Base-by-base conservation (phyloP, 2,888 invertebrate genomes). In the Melolontha melolontha region DNA sequence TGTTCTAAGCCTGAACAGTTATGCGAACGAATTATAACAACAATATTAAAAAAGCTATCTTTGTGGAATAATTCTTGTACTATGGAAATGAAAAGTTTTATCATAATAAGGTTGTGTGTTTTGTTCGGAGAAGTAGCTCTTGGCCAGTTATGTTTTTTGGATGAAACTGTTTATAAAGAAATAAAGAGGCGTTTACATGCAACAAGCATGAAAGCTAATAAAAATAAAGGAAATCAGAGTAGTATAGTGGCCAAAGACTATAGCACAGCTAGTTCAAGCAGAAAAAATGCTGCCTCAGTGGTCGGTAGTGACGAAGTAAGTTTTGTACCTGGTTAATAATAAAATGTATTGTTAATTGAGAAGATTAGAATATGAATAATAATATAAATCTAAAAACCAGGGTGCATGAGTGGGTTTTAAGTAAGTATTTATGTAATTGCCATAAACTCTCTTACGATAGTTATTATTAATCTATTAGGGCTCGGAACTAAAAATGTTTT, bases 161-260 rank as follows among this genome's bases (percentile, higher is more conserved):
- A 97, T 77, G 90, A 91, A 29, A 88, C 87, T 72, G 89, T 96
- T 4, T 94, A 95, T 75, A 92, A 92, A 70, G 96, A 96, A 81
- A 85, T 96, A 75, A 92, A 92, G 79, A 85, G 90, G 67, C 84
- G 92, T 6, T 87, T 89, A 41, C 75, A 78, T 68, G 72, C 78
- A 12, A 68, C 75, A 47, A 78, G 78, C 22, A 77, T 79, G n/a
- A 75, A 78, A 42, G 82, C 79, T 27, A 82, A 82, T 42, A 74
- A 74, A 1, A 79, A 87, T 82, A 82, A 84, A 82, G 70, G 85
- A 84, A 76, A 41, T 29, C 49, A 50, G 50, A 84, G 57, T 12
- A 17, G 80, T 1, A 83, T 83, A 0, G 74, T 77, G 7, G 49
- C 40, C 41, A 14, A 54, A 22, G 49, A 54, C n/a, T n/a, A 50